Evolutionary conservation across 2,888 invertebrate species (phyloP).

Genomic region (Cerastis rubricosa): DNA sequence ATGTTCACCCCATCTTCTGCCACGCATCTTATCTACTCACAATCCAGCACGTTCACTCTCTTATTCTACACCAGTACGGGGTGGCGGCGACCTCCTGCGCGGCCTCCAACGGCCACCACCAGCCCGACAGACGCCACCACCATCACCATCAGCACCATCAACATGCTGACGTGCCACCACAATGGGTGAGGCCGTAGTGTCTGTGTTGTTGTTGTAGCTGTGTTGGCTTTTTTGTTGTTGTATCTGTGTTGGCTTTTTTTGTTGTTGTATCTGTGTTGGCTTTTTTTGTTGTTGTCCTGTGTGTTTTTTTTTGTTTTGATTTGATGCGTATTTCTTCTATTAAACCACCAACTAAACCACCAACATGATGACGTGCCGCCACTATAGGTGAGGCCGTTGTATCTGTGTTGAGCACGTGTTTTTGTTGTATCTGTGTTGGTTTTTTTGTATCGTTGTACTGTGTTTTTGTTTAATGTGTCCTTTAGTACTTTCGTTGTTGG

Average conservation of each 20-base stretch:
- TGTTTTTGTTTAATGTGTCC: too few relatives aligned
- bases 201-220: constrained; percentile 29
- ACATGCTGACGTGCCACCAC: constrained; percentile 89
- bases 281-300: constrained; percentile 24
- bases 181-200: constrained; percentile 77
- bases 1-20: background rate
- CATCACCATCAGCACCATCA: constrained; percentile 86
- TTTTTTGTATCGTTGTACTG: background rate
- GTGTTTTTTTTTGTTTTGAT: background rate
- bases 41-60: constrained; percentile 52
- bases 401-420: background rate
- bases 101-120: constrained; percentile 88
- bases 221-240: constrained; percentile 18
- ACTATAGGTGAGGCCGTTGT: background rate
- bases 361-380: background rate
- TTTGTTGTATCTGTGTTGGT: background rate
- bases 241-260: constrained; percentile 13
- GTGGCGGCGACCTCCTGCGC: constrained; percentile 90
- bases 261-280: constrained; percentile 23
- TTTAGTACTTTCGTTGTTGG: background rate
- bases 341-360: background rate
- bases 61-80: constrained; percentile 83
- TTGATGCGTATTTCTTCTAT: background rate
- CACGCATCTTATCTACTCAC: background rate
- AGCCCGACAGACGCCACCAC: constrained; percentile 84